Evolutionary conservation across 2,113 vertebrate species (phyloP).

Genomic region (Corydoras sp.): DNA sequence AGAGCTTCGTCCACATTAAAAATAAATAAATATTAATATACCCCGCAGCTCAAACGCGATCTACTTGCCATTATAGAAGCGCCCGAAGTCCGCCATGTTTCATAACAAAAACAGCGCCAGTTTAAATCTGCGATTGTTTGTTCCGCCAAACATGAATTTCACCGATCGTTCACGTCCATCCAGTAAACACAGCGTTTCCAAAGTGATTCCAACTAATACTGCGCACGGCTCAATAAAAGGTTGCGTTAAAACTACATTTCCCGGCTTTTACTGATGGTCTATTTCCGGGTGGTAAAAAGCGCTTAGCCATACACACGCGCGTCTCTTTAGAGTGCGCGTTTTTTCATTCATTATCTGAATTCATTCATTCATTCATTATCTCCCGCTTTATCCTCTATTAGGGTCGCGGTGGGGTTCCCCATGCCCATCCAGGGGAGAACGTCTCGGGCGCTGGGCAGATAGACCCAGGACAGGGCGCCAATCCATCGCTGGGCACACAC

Average conservation of each 20-base stretch:
- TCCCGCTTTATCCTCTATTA: too few relatives aligned
- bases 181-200: neutral
- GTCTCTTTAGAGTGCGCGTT: too few relatives aligned
- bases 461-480: too few relatives aligned
- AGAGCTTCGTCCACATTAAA: slow-evolving; percentile 43
- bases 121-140: neutral
- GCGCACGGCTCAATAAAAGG: neutral
- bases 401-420: too few relatives aligned
- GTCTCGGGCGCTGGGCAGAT: too few relatives aligned
- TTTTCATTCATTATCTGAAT: too few relatives aligned
- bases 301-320: too few relatives aligned
- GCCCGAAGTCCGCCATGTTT: slow-evolving; percentile 57
- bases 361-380: too few relatives aligned
- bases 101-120: slow-evolving; percentile 26
- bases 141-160: neutral
- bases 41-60: neutral
- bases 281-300: too few relatives aligned
- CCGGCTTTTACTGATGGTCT: neutral
- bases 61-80: slow-evolving; percentile 62
- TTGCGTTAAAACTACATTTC: slow-evolving; percentile 9
- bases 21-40: slow-evolving; percentile 20
- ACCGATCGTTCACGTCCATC: neutral
- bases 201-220: neutral
- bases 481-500: too few relatives aligned
- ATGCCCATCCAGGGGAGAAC: too few relatives aligned